Evolutionary conservation across 92 coral and sea anemone genomes (phyloP).

Genomic region (Metridium senile): DNA sequence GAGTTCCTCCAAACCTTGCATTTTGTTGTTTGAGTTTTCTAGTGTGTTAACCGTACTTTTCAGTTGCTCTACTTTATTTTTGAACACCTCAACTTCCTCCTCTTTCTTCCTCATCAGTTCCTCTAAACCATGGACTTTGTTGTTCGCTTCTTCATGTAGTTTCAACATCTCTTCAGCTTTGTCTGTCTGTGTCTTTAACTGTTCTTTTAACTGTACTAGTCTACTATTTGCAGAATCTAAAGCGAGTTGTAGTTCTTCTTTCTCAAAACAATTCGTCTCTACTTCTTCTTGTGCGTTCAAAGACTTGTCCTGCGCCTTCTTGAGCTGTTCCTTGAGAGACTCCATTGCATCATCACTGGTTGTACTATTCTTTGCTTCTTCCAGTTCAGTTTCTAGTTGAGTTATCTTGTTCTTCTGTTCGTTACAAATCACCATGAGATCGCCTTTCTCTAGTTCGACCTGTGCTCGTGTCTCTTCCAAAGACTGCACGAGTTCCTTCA

Average conservation of each 20-base stretch:
- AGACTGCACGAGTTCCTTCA: constrained; percentile 66
- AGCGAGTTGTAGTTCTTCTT: constrained; percentile 27
- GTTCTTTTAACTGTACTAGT: neutral
- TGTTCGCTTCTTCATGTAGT: constrained; percentile 4
- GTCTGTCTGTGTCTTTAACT: neutral
- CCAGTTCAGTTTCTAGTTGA: constrained; percentile 17
- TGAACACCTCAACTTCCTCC: constrained; percentile 8
- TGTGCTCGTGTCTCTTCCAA: constrained; percentile 66
- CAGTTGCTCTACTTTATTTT: neutral
- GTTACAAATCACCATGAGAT: constrained; percentile 39
- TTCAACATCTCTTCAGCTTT: constrained; percentile 12
- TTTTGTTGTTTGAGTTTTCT: constrained; percentile 3
- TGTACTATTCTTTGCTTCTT: constrained; percentile 15
- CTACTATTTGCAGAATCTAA: constrained; percentile 9
- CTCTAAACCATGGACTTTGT: constrained; percentile 9
- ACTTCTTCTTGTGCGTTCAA: constrained; percentile 13
- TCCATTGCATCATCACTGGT: constrained; percentile 7
- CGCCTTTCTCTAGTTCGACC: constrained; percentile 58
- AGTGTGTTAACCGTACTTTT: neutral
- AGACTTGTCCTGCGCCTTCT: constrained; percentile 18
- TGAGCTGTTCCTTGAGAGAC: constrained; percentile 43
- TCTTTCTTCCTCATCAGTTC: constrained; percentile 1
- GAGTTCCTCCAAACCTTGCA: constrained; percentile 8
- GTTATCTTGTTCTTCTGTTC: constrained; percentile 45
- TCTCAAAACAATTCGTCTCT: constrained; percentile 29